phyloP scores from a whole-genome alignment of 2,888 invertebrate species.

The Imbricaverruca yamaguchii region DNA sequence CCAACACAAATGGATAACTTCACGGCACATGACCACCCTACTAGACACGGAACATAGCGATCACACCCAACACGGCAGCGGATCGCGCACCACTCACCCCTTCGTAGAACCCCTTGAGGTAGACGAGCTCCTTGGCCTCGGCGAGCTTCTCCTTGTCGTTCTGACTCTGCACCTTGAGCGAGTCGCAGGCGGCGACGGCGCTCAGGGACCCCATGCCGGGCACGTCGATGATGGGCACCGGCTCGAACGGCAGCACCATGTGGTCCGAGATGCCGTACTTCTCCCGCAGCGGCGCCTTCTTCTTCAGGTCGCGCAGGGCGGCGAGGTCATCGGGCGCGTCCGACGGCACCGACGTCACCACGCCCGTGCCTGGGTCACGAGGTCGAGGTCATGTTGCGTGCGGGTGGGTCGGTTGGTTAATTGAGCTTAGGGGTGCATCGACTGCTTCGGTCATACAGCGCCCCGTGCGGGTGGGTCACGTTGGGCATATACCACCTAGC shows the following conservation, averaged over 20 bases:
- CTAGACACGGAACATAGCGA: too few relatives aligned
- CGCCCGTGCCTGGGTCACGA: conserved; percentile 61
- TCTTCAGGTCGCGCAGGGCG: conserved; percentile 87
- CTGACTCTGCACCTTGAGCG: conserved; percentile 92
- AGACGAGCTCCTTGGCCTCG: conserved; percentile 93
- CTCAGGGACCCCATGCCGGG: conserved; percentile 79
- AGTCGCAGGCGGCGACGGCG: conserved; percentile 75
- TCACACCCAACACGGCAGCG: too few relatives aligned
- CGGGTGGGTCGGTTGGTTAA: not conserved
- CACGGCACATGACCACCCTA: too few relatives aligned
- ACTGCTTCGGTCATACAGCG: too few relatives aligned
- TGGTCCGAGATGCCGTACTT: conserved; percentile 82
- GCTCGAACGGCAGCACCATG: conserved; percentile 63
- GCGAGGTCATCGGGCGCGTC: conserved; percentile 99
- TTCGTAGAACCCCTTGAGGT: conserved; percentile 86
- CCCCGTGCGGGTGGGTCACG: not conserved
- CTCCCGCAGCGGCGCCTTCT: conserved; percentile 83
- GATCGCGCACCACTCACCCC: conserved; percentile 19
- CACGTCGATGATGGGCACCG: conserved; percentile 79
- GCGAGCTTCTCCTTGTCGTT: conserved; percentile 89
- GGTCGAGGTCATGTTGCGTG: too few relatives aligned
- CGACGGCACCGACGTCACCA: conserved; percentile 96
- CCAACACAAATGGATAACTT: too few relatives aligned
- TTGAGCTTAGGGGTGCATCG: too few relatives aligned
- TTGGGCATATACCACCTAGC: not conserved